Evolutionary conservation across 2,113 vertebrate species (phyloP).

Genomic region (Propithecus coquereli): DNA sequence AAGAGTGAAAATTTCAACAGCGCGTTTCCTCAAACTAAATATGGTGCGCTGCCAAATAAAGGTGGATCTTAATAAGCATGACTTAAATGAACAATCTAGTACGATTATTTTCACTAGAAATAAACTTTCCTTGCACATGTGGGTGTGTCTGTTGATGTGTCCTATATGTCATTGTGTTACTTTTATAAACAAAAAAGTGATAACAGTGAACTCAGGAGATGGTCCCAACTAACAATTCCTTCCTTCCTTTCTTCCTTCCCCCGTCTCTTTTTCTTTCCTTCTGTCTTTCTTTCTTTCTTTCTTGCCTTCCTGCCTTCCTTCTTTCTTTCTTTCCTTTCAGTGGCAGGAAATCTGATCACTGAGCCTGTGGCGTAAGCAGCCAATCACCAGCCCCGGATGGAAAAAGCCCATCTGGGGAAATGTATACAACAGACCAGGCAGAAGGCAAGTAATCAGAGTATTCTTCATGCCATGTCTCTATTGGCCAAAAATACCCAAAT

Average conservation of each 20-base stretch:
- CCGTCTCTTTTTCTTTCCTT: neutral
- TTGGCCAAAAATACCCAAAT: neutral
- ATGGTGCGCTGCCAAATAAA: neutral
- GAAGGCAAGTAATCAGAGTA: neutral
- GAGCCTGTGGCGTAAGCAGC: constrained; percentile 15
- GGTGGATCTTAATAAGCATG: neutral
- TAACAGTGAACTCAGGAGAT: neutral
- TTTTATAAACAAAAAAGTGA: constrained; percentile 30
- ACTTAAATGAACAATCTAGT: neutral
- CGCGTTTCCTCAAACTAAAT: neutral
- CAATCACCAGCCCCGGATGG: constrained; percentile 28
- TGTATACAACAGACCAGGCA: neutral
- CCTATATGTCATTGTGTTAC: neutral
- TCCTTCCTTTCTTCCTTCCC: neutral
- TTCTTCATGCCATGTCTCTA: neutral
- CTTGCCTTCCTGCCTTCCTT: neutral
- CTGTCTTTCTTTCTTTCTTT: neutral
- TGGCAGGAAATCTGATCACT: constrained; percentile 40
- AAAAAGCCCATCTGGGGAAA: constrained; percentile 33
- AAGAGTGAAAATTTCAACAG: neutral
- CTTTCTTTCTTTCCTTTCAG: neutral
- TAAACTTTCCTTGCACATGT: constrained; percentile 10
- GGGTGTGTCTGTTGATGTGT: neutral
- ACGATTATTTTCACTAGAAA: constrained; percentile 42
- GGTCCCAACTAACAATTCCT: neutral